Percentiles rank a stretch among this genome's conserved stretches.
phyloP scores from a whole-genome alignment of 2,113 vertebrate species.

The Hemibagrus wyckioides region DNA sequence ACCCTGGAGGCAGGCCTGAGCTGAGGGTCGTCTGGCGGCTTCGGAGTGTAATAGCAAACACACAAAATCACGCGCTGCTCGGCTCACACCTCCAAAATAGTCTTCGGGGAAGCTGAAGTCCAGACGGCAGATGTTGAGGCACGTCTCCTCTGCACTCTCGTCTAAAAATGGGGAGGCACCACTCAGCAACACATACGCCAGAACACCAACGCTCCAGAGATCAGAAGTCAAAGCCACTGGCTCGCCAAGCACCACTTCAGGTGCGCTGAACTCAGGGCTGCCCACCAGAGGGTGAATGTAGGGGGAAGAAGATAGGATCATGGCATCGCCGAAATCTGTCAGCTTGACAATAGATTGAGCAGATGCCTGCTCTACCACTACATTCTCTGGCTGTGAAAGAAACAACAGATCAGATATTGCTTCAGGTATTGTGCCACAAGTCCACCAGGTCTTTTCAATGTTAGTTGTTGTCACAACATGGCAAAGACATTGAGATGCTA shows the following conservation, averaged over 20 bases:
- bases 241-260: constrained; percentile 94
- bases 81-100: constrained; percentile 92
- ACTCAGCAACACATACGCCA: constrained; percentile 94
- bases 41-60: constrained; percentile 86
- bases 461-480: neutral
- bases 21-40: constrained; percentile 81
- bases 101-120: constrained; percentile 98
- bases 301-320: constrained; percentile 85
- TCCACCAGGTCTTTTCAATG: neutral
- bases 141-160: constrained; percentile 97
- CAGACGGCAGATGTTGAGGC: constrained; percentile 96
- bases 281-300: constrained; percentile 90
- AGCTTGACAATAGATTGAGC: constrained; percentile 86
- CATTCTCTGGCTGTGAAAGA: constrained; percentile 87
- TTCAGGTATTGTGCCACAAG: no score
- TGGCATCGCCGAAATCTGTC: constrained; percentile 90
- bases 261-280: constrained; percentile 94
- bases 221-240: constrained; percentile 89
- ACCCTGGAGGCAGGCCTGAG: constrained; percentile 83
- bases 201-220: constrained; percentile 93
- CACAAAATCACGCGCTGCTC: constrained; percentile 89
- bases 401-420: neutral
- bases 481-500: neutral
- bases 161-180: constrained; percentile 98
- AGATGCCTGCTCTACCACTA: constrained; percentile 87